A percentile compares a stretch with the other conserved stretches of the same genome.
These are phyloP conservation scores for Nomada fabriciana DNA, from an alignment of 2,888 invertebrate genomes.

Conservation along the genomic window DNA sequence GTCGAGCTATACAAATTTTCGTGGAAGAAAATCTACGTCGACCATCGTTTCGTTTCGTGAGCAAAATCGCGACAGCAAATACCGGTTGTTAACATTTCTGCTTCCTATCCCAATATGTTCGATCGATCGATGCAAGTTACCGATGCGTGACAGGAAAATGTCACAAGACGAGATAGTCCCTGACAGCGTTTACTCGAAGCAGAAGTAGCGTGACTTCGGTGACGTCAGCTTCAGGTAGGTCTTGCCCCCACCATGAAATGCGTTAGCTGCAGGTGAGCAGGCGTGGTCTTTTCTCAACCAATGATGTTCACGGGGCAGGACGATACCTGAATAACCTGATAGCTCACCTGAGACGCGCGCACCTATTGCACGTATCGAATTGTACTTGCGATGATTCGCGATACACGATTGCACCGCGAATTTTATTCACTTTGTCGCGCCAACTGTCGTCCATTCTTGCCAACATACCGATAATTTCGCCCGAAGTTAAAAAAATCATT, in stretches of 20 bases:
- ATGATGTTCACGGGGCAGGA: constrained; percentile 80
- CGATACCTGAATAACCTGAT: constrained; percentile 78
- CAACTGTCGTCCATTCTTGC: constrained; percentile 6
- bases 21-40: background rate
- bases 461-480: background rate
- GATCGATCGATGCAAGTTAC: background rate
- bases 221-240: constrained; percentile 78
- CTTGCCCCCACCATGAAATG: constrained; percentile 69
- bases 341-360: constrained; percentile 75
- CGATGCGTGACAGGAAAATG: constrained; percentile 25
- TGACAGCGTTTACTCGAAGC: constrained; percentile 68
- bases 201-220: constrained; percentile 77
- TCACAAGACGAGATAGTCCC: constrained; percentile 39
- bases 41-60: background rate
- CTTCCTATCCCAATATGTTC: background rate
- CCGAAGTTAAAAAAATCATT: background rate
- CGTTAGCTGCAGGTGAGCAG: constrained; percentile 80
- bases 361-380: constrained; percentile 54
- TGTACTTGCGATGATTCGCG: constrained; percentile 47
- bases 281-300: constrained; percentile 80
- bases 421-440: constrained; percentile 31
- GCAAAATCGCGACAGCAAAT: too few species aligned
- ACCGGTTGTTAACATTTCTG: background rate
- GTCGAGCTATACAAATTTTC: background rate
- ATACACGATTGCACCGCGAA: constrained; percentile 29